Percentiles rank a stretch among this genome's conserved stretches.
Evolutionary conservation across 2,888 invertebrate species (phyloP).

Genomic region (Creontiades dilutus): DNA sequence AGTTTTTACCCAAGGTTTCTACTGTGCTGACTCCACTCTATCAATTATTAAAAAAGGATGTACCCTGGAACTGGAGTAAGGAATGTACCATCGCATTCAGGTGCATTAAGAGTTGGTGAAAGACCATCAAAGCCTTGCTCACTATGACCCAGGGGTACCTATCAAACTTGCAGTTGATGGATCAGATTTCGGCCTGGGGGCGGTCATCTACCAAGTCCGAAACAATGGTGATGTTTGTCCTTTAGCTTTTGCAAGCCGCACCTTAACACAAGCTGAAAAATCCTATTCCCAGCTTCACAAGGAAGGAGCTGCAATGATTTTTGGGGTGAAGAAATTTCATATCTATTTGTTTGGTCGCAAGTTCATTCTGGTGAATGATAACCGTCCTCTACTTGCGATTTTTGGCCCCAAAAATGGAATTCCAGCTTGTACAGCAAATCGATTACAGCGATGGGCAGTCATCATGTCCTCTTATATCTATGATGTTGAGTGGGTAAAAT

Average conservation of each 20-base stretch:
- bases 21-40: conserved; percentile 49
- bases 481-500: conserved; percentile 52
- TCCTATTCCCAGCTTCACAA: conserved; percentile 12
- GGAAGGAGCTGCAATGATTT: conserved; percentile 48
- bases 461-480: conserved; percentile 24
- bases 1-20: neutral
- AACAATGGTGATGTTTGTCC: neutral
- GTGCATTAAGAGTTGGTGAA: conserved; percentile 15
- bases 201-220: neutral
- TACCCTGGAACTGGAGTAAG: conserved; percentile 23
- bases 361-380: neutral
- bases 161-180: conserved; percentile 50
- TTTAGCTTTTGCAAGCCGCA: neutral
- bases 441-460: conserved; percentile 50
- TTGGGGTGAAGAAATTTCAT: conserved; percentile 17
- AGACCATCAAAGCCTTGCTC: neutral
- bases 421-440: conserved; percentile 18
- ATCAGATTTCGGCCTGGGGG: conserved; percentile 14
- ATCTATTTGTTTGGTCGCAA: conserved; percentile 20
- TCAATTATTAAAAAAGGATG: conserved; percentile 27
- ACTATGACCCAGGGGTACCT: conserved; percentile 42
- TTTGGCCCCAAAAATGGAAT: conserved; percentile 51
- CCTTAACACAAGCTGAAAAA: conserved; percentile 23
- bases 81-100: conserved; percentile 51
- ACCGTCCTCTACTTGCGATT: conserved; percentile 11